Evolutionary conservation across 2,888 invertebrate genomes (phyloP), one percentile per base, ranked within the genome.

Genomic region (Ecdyonurus torrentis): DNA sequence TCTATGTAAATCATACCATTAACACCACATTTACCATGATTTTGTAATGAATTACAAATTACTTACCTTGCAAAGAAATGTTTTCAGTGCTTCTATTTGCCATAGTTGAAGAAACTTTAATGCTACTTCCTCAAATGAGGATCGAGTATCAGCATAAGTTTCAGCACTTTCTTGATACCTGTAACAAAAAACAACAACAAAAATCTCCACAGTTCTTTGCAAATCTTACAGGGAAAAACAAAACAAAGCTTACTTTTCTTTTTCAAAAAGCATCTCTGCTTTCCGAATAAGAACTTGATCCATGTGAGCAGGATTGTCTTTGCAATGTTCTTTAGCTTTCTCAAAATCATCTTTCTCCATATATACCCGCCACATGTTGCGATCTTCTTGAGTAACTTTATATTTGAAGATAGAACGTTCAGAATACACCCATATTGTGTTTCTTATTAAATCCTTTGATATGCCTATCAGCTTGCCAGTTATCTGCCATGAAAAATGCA

Each of bases 121-220:
- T 63, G 95, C 91, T 52, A 97, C 85, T 69, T 92, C 92, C 77
- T 98, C 98, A 72, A 99, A 97, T 22, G 94, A 89, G 55, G 89
- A 87, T 69, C 89, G 85, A 0, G 96, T 94, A 70, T 92, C 86
- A 0, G 97, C 93, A 73, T 88, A 97, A 67, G 89, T 83, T 69
- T 85, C 80, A 0, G 98, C 98, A 73, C 94, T 93, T 68, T 83
- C 81, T 64, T 87, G 83, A 69, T 85, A 95, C 61, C 79, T 80
- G 62, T 23, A 68, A 69, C 50, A 53, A 64, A 59, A 52, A 50
- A 19, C 61, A 64, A 18, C 37, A 37, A 37, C 5, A 37, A 10
- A 37, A 5, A 10, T 15, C 37, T 37, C 37, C 37, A 10, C 37
- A 10, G 37, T 15, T 10, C 15, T 15, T 37, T 37, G 15, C 37